A percentile compares a stretch with the other conserved stretches of the same genome.
Evolutionary conservation across 2,888 invertebrate genomes (phyloP).

Genomic region (Nesidiocoris tenuis): DNA sequence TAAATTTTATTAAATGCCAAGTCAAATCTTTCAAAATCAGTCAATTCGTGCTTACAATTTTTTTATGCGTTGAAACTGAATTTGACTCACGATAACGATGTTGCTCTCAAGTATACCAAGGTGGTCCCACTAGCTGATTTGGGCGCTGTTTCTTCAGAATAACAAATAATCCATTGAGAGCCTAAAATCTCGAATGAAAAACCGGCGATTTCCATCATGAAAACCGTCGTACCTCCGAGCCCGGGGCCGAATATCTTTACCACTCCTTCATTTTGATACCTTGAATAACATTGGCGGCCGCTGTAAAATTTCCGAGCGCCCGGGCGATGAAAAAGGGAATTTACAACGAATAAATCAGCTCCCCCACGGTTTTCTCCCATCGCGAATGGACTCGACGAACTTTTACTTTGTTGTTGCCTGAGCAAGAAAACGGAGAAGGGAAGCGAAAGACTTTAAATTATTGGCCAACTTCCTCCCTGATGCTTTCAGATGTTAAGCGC

Average conservation of each 20-base stretch:
- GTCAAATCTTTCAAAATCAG: too few relatives aligned
- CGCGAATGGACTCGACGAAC: neutral
- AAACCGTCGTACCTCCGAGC: too few relatives aligned
- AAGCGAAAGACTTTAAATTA: constrained; percentile 10
- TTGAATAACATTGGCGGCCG: neutral
- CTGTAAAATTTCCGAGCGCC: neutral
- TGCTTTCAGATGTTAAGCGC: neutral
- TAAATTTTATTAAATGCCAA: too few relatives aligned
- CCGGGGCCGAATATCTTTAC: neutral
- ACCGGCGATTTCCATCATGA: too few relatives aligned
- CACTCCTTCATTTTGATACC: neutral
- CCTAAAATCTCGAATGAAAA: too few relatives aligned
- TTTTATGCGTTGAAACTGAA: too few relatives aligned
- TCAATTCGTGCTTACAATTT: too few relatives aligned
- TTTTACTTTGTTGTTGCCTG: constrained; percentile 13
- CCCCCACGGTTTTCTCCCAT: neutral
- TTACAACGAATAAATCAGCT: neutral
- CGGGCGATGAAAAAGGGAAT: neutral
- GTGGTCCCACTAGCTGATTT: too few relatives aligned
- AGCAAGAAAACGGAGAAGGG: neutral
- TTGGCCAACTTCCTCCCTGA: constrained; percentile 13
- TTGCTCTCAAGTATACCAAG: too few relatives aligned
- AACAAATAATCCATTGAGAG: too few relatives aligned
- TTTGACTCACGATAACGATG: too few relatives aligned
- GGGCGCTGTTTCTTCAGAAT: too few relatives aligned